Evolutionary conservation across 2,888 invertebrate genomes (phyloP), one percentile per base, ranked within the genome.

Genomic region (Nineta flava): DNA sequence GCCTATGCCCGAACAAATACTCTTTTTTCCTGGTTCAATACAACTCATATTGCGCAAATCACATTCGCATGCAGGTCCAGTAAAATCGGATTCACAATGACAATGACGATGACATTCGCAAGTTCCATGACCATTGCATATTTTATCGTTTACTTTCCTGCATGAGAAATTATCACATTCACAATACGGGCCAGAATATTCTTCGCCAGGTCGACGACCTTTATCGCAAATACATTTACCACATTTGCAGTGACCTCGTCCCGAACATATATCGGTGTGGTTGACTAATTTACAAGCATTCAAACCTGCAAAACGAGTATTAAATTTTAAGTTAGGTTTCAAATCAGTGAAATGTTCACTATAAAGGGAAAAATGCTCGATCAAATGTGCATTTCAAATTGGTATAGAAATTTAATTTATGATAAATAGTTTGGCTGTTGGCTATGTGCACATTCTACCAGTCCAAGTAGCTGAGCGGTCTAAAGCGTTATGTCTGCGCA

Each of bases 151-250:
- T 1, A 63, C 12, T 40, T 43, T 50, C 32, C 71, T 72, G 61
- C 90, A 91, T 45, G 83, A 81, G 60, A 76, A 79, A 61, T 81
- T 78, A 62, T 87, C 81, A 61, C 87, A 87, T 56, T 92, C 76
- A 60, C 92, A 92, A 61, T 70, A 84, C 50, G 73, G 66, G 0
- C 82, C 81, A 16, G 70, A 66, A 51, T 71, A 68, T 50, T 68
- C 62, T 38, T 68, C n/a, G n/a, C n/a, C n/a, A n/a, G n/a, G n/a
- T n/a, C n/a, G n/a, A n/a, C n/a, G n/a, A n/a, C n/a, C n/a, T n/a
- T n/a, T n/a, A n/a, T n/a, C n/a, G n/a, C 65, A 1, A 76, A 1
- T n/a, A 55, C 76, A 76, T 1, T 57, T 57, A 0, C 71, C 72
- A 53, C 74, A 73, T 10, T 70, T 68, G 62, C 86, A 87, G 3